Base-by-base conservation (phyloP, 2,113 vertebrate species). In the Crotalus tigris region DNA sequence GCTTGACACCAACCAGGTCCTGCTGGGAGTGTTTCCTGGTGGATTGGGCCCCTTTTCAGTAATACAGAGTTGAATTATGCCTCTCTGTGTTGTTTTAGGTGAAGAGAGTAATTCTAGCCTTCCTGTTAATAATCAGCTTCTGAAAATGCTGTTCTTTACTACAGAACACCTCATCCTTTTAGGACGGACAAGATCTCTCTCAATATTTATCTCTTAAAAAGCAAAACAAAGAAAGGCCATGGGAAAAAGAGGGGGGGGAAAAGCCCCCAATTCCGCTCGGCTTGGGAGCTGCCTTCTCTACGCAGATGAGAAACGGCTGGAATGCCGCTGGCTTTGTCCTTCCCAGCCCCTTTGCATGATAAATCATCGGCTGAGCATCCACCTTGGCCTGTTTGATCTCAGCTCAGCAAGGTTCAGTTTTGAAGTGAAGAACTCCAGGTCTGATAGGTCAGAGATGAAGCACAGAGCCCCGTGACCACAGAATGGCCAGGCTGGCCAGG, bases 351-450 rank as follows among this genome's bases (percentile, higher is more conserved):
- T 96, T 97, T 96, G 98, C 97, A 97, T 97, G 98, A 99, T 99
- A 99, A 99, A 99, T 99, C 99, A 99, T 98, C 96, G 96, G 98
- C 97, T 97, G 97, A 98, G 98, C 98, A 98, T 97, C 46, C 98
- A 98, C 98, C 98, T 98, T 98, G 97, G 96, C 96, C 97, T 97
- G 98, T 99, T 99, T 99, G 99, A 99, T 99, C 98, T 99, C 97
- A 97, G 98, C 98, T 97, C 98, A 98, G 98, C 97, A 98, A 99
- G 98, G 98, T 98, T 98, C 97, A 97, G 98, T 98, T 99, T 98
- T 99, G 99, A 99, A 99, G 99, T 99, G 98, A 99, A 99, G 98
- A 98, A 99, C 98, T 98, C 98, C 99, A 99, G 98, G 99, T 98
- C 98, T 98, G 97, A 97, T 98, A 97, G 98, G 98, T 99, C 98